Percentiles rank a stretch among this genome's conserved stretches.
Conservation (phyloP, 1,140 invertebrate genomes). For the Teleopsis dalmanni region DNA sequence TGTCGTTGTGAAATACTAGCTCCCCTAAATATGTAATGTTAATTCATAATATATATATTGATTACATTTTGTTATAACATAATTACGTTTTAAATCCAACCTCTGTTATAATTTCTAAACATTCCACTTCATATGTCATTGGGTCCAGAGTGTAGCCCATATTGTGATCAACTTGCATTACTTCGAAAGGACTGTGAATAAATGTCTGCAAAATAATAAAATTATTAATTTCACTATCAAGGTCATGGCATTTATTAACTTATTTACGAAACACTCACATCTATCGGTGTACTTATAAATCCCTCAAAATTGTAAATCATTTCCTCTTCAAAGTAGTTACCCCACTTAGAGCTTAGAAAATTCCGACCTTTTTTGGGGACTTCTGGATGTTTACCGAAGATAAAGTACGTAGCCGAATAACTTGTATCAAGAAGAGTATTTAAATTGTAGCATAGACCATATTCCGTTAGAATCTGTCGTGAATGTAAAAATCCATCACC, state of each 20-base stretch:
- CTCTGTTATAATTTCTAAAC: constrained; percentile 28
- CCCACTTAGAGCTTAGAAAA: not conserved
- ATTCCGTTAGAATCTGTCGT: constrained; percentile 36
- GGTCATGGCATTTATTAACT: not conserved
- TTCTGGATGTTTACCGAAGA: constrained; percentile 28
- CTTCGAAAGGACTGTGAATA: constrained; percentile 50
- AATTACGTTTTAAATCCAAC: constrained; percentile 23
- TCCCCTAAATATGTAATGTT: constrained; percentile 13
- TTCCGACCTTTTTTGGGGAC: not conserved
- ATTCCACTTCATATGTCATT: constrained; percentile 21
- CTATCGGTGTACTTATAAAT: constrained; percentile 4
- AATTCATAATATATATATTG: not conserved
- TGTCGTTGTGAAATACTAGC: constrained; percentile 28
- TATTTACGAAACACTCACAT: not conserved
- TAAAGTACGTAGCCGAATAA: constrained; percentile 24
- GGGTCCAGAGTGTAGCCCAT: constrained; percentile 29
- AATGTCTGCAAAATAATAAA: constrained; percentile 35
- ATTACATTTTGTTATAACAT: not conserved
- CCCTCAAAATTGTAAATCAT: constrained; percentile 4
- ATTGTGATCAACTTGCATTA: constrained; percentile 50
- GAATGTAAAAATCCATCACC: constrained; percentile 23
- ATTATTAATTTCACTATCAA: not conserved
- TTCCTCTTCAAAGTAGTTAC: constrained; percentile 23
- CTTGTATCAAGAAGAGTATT: constrained; percentile 24
- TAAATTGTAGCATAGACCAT: constrained; percentile 33